Evolutionary conservation across 2,888 invertebrate genomes (phyloP), one percentile per base, ranked within the genome.

Genomic region (Argynnis bischoffii): DNA sequence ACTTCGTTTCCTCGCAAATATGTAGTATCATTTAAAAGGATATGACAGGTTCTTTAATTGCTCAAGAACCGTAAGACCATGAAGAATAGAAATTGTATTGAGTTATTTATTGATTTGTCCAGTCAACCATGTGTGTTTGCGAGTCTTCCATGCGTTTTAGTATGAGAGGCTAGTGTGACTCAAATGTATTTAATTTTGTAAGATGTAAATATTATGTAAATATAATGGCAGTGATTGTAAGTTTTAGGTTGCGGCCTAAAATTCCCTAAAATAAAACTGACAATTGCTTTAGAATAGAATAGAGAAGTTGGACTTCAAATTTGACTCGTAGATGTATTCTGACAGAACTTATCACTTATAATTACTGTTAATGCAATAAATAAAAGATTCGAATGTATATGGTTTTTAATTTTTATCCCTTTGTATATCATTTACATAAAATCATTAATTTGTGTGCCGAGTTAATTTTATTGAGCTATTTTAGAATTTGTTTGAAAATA

Each of bases 131-230:
- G 64, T 64, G 63, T 63, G 66, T 66, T 35, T 66, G 72, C 61
- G 67, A 18, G 78, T 73, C 69, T 81, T 81, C 78, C 82, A 82
- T 91, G 75, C 89, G 91, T 92, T 91, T 74, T 91, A 91, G 91
- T 86, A 90, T 76, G 80, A 77, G 82, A 72, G 75, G 64, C 77
- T 14, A 66, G 75, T 59, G 66, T 72, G 67, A 75, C 72, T 78
- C 70, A 70, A 61, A 67, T 77, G 78, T 77, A 82, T 84, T 82
- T 81, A 82, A 81, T 81, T 82, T 77, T 71, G 76, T 86, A 84
- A 85, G 82, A 73, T 90, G 90, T 90, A 90, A 87, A 91, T 91
- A 89, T 81, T 77, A 64, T 87, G 84, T 89, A 87, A 81, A 87
- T 86, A 85, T 72, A 79, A 69, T 53, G 54, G 75, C 88, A 89